phyloP scores from a whole-genome alignment of 2,797 vertebrate genomes.

The Sandelia bainsii region DNA sequence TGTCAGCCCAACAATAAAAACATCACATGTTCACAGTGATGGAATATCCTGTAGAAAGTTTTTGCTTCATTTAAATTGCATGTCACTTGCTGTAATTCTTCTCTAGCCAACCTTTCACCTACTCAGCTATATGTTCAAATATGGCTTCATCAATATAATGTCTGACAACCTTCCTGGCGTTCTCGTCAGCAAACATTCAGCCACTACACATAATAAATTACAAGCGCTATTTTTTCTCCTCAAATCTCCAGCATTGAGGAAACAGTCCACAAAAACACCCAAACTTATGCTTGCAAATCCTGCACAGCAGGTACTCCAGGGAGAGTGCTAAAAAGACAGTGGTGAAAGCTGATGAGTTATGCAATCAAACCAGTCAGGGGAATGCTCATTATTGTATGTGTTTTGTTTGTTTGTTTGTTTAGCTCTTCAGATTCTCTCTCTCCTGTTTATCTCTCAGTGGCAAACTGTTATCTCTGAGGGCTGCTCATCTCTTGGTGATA shows the following conservation, averaged over 20 bases:
- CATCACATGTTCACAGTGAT: not conserved
- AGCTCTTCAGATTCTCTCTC: slow-evolving; percentile 32
- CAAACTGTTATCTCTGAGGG: slow-evolving; percentile 53
- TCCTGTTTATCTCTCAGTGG: slow-evolving; percentile 59
- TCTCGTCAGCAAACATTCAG: slow-evolving; percentile 30
- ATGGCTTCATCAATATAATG: slow-evolving; percentile 14
- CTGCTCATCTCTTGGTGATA: slow-evolving; percentile 54
- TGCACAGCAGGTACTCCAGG: slow-evolving; percentile 66
- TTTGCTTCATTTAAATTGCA: slow-evolving; percentile 11
- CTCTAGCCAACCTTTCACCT: slow-evolving; percentile 5
- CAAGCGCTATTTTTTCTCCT: slow-evolving; percentile 43
- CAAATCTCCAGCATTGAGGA: slow-evolving; percentile 34
- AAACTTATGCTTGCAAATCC: slow-evolving; percentile 69
- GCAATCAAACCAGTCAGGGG: slow-evolving; percentile 77
- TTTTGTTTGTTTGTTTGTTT: slow-evolving; percentile 60
- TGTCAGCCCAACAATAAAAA: slow-evolving; percentile 16
- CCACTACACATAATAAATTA: slow-evolving; percentile 34
- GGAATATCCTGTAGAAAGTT: slow-evolving; percentile 6
- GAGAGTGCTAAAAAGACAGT: slow-evolving; percentile 65
- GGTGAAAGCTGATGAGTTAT: slow-evolving; percentile 75
- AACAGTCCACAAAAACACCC: slow-evolving; percentile 46
- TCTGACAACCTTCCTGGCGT: slow-evolving; percentile 17
- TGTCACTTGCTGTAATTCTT: not conserved
- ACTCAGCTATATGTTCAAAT: slow-evolving; percentile 27
- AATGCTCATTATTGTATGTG: slow-evolving; percentile 80